A percentile compares a stretch with the other conserved stretches of the same genome.
These are phyloP conservation scores for Dicrurus megarhynchus DNA, from an alignment of 2,113 vertebrate genomes.

Conservation along the genomic window DNA sequence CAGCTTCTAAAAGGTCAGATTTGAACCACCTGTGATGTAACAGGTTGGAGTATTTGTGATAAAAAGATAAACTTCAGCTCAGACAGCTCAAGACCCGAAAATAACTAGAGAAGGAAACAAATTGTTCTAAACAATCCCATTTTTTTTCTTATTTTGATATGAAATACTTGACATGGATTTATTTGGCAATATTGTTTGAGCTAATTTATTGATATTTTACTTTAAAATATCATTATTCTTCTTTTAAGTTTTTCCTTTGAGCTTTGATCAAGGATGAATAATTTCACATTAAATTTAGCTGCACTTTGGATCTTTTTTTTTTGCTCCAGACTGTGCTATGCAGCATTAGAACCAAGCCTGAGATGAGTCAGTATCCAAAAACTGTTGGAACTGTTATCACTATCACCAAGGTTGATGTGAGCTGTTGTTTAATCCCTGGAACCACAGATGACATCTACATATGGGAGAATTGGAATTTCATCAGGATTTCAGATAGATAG, in stretches of 20 bases:
- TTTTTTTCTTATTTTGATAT: not conserved
- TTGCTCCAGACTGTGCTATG: not conserved
- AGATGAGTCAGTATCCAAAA: not conserved
- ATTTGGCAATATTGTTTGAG: not conserved
- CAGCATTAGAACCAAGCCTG: not conserved
- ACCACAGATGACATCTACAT: not conserved
- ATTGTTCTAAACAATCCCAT: not conserved
- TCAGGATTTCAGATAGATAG: not conserved
- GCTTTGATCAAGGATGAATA: not conserved
- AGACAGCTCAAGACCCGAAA: not conserved
- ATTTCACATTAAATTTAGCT: not conserved
- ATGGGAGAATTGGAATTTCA: not conserved
- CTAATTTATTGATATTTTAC: not conserved
- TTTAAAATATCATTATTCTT: not conserved
- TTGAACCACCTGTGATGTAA: not conserved
- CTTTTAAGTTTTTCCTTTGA: not conserved
- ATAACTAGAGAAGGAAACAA: not conserved
- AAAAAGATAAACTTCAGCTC: not conserved
- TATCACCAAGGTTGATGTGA: not conserved
- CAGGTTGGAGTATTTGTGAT: not conserved
- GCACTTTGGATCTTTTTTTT: not conserved
- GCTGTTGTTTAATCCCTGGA: not conserved
- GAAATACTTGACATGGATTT: not conserved
- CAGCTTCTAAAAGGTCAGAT: not conserved
- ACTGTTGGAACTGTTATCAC: not conserved